Base-by-base conservation (phyloP, 2,113 vertebrate genomes). In the Macrotis lagotis region DNA sequence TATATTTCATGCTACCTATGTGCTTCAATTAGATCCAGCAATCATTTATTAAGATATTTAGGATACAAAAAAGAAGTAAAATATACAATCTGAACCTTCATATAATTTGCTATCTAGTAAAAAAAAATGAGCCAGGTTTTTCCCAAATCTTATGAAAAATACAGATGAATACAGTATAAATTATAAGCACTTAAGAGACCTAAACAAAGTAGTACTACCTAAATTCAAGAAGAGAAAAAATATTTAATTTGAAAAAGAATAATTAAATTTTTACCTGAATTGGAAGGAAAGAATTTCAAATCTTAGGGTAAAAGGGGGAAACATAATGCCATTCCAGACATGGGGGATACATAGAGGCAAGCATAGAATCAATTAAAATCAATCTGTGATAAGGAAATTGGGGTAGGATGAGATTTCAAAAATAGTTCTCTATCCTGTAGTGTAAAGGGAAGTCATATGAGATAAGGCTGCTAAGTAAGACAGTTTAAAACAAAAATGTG, bases 51-150 rank as follows among this genome's bases (percentile, higher is more conserved):
- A 59, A 83, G 44, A 6, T 44, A 44, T 44, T 1, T 8, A 8
- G n/a, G n/a, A n/a, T n/a, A 74, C 37, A 74, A 74, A 44, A 83
- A 83, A 8, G 16, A 83, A 83, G 66, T n/a, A 83, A n/a, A n/a
- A 83, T 22, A 44, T 6, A 19, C 66, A 44, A 83, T 44, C 37
- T 44, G 16, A 44, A 19, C 66, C 66, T 7, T 83, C 14, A 44
- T 74, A n/a, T 44, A 83, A 83, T 22, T 44, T 44, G 66, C 16
- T 83, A 22, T 94, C 59, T 92, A 83, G 47, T n/a, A 92, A 95
- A 51, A 94, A 94, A 91, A 90, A 48, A 48, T 74, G 91, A 88
- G 50, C 91, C 91, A 90, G 9, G 52, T 50, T 90, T 90, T 48
- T 83, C 0, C 91, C 53, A 93, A 44, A 5, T 95, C 91, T 59